Conservation (phyloP, 1,140 invertebrate genomes). For the Zaprionus ornatus region DNA sequence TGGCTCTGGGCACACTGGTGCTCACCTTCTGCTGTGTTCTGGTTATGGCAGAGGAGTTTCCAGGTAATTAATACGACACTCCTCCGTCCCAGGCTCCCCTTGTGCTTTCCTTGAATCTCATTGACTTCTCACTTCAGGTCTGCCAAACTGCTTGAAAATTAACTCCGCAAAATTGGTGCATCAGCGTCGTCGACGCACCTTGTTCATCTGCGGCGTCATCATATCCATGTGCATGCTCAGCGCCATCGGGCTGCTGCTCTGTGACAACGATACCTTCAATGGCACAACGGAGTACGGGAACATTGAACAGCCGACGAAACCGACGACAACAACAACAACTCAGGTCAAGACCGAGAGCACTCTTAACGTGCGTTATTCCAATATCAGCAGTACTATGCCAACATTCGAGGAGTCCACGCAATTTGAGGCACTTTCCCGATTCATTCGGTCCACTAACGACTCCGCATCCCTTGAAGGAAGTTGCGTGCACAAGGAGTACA, state of each 20-base stretch:
- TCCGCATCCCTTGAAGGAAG: conserved; percentile 8
- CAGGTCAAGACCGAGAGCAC: conserved; percentile 61
- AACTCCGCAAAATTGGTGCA: conserved; percentile 90
- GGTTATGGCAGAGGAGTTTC: conserved; percentile 94
- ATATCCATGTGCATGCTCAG: conserved; percentile 89
- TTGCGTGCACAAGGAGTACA: conserved; percentile 92
- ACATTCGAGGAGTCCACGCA: conserved; percentile 59
- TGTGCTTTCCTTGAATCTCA: not conserved
- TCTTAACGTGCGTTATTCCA: conserved; percentile 53
- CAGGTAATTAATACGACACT: conserved; percentile 64
- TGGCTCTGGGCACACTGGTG: conserved; percentile 88
- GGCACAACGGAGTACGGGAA: no score
- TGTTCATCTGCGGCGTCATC: conserved; percentile 92
- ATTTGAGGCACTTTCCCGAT: conserved; percentile 36
- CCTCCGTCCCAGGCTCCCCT: not conserved
- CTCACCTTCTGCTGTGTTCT: conserved; percentile 88
- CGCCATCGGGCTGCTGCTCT: conserved; percentile 83
- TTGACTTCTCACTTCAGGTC: conserved; percentile 64
- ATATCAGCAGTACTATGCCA: conserved; percentile 37
- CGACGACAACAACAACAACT: conserved; percentile 84
- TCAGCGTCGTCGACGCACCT: conserved; percentile 88
- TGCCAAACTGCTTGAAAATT: conserved; percentile 87
- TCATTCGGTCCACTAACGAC: conserved; percentile 13
- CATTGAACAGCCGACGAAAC: conserved; percentile 46
- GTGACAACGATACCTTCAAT: conserved; percentile 63